Evolutionary conservation across 1,140 invertebrate genomes (phyloP).

Genomic region (Euglossa dilemma): DNA sequence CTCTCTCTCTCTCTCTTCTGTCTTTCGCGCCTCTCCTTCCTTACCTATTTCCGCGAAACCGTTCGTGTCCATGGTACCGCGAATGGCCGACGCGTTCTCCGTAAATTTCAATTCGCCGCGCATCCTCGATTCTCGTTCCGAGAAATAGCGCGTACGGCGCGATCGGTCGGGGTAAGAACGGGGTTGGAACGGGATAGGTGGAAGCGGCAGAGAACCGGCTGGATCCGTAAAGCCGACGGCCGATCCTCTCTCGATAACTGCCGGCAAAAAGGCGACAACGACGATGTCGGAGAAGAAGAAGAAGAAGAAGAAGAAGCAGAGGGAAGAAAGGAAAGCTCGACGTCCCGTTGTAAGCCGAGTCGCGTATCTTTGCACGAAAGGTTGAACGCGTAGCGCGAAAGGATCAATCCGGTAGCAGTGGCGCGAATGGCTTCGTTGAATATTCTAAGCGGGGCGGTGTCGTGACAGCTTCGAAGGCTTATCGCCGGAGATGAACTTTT

Average conservation of each 20-base stretch:
- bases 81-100: background rate
- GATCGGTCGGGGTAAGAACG: no score
- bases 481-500: constrained; percentile 51
- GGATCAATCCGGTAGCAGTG: constrained; percentile 17
- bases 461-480: constrained; percentile 39
- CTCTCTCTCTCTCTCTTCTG: accelerated
- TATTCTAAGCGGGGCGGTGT: constrained; percentile 53
- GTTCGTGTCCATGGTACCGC: background rate
- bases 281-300: background rate
- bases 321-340: background rate
- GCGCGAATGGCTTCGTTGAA: constrained; percentile 59
- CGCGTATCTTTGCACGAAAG: constrained; percentile 10
- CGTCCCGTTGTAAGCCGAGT: background rate
- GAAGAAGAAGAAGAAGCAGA: background rate
- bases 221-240: background rate
- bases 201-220: background rate
- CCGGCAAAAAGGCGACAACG: no score
- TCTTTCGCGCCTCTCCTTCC: background rate
- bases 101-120: constrained; percentile 14
- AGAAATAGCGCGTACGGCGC: background rate
- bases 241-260: no score
- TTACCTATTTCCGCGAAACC: no score
- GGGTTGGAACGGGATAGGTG: background rate
- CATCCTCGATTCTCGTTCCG: background rate
- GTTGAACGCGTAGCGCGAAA: background rate